Evolutionary conservation across 2,797 vertebrate genomes (phyloP).

Genomic region (Eulemur rubriventer): DNA sequence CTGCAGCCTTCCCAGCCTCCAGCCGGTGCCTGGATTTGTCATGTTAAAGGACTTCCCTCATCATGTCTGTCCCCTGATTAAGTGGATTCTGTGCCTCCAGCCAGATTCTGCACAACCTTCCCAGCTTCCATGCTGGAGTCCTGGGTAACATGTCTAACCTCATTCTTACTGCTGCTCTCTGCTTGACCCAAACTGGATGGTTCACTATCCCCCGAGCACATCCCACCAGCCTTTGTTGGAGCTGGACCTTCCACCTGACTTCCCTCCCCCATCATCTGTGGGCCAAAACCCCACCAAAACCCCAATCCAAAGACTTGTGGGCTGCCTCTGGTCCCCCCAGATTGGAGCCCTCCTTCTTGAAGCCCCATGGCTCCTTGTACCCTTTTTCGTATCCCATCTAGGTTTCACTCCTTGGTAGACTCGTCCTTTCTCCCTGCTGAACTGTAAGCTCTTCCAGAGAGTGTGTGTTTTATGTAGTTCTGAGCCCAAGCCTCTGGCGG

Average conservation of each 20-base stretch:
- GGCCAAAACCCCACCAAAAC: background rate
- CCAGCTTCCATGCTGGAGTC: background rate
- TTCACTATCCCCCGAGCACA: background rate
- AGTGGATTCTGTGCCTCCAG: background rate
- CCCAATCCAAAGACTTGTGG: background rate
- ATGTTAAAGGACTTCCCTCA: background rate
- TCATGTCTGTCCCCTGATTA: background rate
- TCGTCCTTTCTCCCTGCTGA: background rate
- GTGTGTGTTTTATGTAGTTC: background rate
- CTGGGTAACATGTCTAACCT: background rate
- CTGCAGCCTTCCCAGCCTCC: background rate
- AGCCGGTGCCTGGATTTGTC: background rate
- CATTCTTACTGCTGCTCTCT: background rate
- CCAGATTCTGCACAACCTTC: background rate
- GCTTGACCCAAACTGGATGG: background rate
- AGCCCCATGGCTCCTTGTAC: background rate
- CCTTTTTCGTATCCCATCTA: background rate
- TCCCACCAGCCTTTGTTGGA: background rate
- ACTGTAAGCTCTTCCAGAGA: background rate
- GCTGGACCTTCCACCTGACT: background rate
- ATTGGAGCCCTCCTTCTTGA: background rate
- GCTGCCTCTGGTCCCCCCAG: background rate
- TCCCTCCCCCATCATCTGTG: background rate
- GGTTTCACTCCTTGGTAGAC: background rate
- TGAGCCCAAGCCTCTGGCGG: background rate